These are phyloP conservation scores for Brachymystax lenok DNA, from an alignment of 2,797 vertebrate species.

Conservation along the genomic window DNA sequence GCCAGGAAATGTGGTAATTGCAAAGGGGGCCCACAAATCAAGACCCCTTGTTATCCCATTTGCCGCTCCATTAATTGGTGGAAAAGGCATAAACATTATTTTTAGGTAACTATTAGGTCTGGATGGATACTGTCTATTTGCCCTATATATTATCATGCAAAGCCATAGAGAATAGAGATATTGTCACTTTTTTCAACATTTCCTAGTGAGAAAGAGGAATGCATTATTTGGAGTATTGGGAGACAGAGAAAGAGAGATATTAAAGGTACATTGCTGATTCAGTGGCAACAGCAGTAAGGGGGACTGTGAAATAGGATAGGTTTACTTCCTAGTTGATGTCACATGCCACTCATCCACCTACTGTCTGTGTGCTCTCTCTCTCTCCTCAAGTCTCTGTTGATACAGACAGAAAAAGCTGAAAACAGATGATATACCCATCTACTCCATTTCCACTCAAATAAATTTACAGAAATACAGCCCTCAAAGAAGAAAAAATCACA, in stretches of 20 bases:
- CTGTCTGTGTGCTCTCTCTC: constrained; percentile 26
- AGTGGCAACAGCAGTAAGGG: constrained; percentile 35
- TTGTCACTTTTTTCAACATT: not conserved
- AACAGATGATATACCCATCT: constrained; percentile 16
- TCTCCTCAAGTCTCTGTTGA: constrained; percentile 49
- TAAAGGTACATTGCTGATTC: not conserved
- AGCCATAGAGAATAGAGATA: not conserved
- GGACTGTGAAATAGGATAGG: constrained; percentile 55
- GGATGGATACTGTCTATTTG: constrained; percentile 8
- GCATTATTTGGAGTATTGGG: not conserved
- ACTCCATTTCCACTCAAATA: not conserved
- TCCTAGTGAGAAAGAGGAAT: not conserved
- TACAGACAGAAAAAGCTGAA: constrained; percentile 40
- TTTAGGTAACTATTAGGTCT: constrained; percentile 68
- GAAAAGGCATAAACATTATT: constrained; percentile 78
- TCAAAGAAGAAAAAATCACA: too few species aligned
- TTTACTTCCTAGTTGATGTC: constrained; percentile 49
- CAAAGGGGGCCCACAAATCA: constrained; percentile 79
- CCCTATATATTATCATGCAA: not conserved
- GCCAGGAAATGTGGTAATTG: constrained; percentile 78
- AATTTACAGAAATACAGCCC: not conserved
- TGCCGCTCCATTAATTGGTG: constrained; percentile 80
- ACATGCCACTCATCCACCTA: constrained; percentile 8
- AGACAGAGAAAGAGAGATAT: not conserved
- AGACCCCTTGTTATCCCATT: constrained; percentile 83